A percentile compares a stretch with the other conserved stretches of the same genome.
Evolutionary conservation across 2,113 vertebrate species (phyloP).

Genomic region (Carassius carassius): DNA sequence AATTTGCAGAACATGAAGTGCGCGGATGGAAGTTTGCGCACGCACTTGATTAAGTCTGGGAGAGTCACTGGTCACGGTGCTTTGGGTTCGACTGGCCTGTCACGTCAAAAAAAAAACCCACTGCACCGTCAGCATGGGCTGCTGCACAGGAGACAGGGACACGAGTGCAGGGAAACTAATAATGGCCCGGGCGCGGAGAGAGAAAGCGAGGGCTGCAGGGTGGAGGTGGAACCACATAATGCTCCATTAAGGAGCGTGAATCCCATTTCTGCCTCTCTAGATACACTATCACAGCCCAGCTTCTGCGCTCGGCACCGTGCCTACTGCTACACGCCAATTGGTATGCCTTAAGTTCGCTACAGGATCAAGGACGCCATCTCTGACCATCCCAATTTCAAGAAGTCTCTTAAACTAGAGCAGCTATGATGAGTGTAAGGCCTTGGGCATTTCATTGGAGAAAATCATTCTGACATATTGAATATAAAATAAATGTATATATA

Average conservation of each 20-base stretch:
- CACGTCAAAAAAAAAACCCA: not conserved
- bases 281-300: conserved; percentile 10
- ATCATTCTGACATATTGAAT: not conserved
- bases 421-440: not conserved
- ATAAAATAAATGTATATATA: too few species aligned
- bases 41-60: not conserved
- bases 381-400: not conserved
- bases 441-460: not conserved
- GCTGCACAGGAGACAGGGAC: conserved; percentile 5
- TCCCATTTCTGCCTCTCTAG: conserved; percentile 61
- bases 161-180: not conserved
- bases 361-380: not conserved
- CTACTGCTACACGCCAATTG: not conserved
- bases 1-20: conserved; percentile 47
- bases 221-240: conserved; percentile 71
- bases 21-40: not conserved
- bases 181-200: not conserved
- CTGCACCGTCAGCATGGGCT: not conserved
- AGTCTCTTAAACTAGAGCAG: not conserved
- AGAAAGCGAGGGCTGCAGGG: conserved; percentile 35
- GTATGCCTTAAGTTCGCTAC: not conserved
- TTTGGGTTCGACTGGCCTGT: not conserved
- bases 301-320: not conserved
- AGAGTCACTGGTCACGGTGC: not conserved
- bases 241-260: conserved; percentile 67